Percentiles rank a stretch among this genome's conserved stretches.
These are phyloP conservation scores for Daphoenositta chrysoptera DNA, from an alignment of 2,113 vertebrate genomes.

Conservation along the genomic window DNA sequence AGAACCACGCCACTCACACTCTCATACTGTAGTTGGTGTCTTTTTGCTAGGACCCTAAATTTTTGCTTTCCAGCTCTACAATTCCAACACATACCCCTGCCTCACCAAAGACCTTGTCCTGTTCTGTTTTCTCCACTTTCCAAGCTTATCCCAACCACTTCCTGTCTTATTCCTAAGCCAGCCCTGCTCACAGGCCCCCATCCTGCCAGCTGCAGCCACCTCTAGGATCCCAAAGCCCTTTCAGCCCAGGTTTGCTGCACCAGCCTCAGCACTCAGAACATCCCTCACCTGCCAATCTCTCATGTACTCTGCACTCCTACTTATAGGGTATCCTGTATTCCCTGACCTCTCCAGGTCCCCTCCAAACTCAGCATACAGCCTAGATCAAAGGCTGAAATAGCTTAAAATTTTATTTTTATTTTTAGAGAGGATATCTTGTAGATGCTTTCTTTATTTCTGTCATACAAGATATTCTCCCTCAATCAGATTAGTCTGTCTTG, in stretches of 20 bases:
- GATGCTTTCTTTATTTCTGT: background rate
- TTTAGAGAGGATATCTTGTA: background rate
- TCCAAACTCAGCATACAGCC: background rate
- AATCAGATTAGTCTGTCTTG: background rate
- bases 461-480: background rate
- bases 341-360: background rate
- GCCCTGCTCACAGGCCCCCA: background rate
- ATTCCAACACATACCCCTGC: background rate
- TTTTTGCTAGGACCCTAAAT: background rate
- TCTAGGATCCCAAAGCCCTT: background rate
- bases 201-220: background rate
- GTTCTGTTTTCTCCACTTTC: background rate
- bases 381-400: background rate
- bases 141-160: background rate
- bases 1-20: background rate
- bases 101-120: background rate
- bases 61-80: background rate
- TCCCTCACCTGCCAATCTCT: background rate
- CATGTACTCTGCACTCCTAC: background rate
- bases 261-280: background rate
- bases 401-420: fast-evolving
- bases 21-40: fast-evolving
- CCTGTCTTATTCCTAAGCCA: background rate
- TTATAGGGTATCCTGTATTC: background rate
- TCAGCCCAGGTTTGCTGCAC: background rate